phyloP scores from a whole-genome alignment of 2,113 vertebrate species.

The Campylomormyrus numenius region DNA sequence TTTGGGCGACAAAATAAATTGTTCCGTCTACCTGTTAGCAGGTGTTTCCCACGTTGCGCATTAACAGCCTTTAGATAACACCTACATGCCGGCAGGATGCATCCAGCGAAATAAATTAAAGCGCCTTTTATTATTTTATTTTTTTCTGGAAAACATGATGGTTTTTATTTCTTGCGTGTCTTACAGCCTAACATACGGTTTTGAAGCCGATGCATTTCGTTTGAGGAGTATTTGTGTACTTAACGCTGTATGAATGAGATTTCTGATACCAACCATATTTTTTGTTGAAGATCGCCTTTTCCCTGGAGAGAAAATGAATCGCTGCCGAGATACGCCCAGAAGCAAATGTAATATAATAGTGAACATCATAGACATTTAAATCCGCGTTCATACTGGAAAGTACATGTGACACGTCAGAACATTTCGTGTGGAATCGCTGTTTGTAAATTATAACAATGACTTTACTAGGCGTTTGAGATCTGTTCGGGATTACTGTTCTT shows the following conservation, averaged over 20 bases:
- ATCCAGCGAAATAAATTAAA: neutral
- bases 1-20: neutral
- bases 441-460: slow-evolving; percentile 15
- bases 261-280: slow-evolving; percentile 1
- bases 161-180: neutral
- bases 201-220: neutral
- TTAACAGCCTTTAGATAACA: slow-evolving; percentile 14
- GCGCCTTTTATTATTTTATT: neutral
- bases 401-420: slow-evolving; percentile 4
- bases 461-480: neutral
- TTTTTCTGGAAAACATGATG: neutral
- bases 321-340: slow-evolving; percentile 21
- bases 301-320: slow-evolving; percentile 17
- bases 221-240: neutral
- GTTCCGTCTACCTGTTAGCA: slow-evolving; percentile 30
- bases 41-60: slow-evolving; percentile 29
- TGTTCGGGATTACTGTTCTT: slow-evolving; percentile 7
- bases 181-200: slow-evolving; percentile 1
- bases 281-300: slow-evolving; percentile 31
- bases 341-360: neutral
- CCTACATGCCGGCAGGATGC: neutral
- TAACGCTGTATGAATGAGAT: slow-evolving; percentile 13
- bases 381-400: neutral
- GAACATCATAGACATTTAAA: slow-evolving; percentile 9
- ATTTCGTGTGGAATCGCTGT: neutral